Evolutionary conservation across 2,888 invertebrate genomes (phyloP), one percentile per base, ranked within the genome.

Genomic region (Acanthoscelides obtectus): DNA sequence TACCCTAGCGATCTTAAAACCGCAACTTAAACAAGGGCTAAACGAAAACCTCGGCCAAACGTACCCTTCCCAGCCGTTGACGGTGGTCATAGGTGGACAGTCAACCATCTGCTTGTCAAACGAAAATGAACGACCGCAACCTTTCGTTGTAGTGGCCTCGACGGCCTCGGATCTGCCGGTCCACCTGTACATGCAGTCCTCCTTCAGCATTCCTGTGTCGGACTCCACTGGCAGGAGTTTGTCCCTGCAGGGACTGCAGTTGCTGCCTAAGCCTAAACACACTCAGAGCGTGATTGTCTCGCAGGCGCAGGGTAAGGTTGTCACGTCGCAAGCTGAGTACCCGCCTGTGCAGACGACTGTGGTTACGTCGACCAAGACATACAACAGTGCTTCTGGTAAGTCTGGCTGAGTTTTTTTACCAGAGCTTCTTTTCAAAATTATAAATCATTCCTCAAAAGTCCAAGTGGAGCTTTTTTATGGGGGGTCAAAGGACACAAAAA

Each of bases 221-320:
- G 87, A 88, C 83, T 74, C 82, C 8, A 79, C 77, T 72, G 79
- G 81, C 12, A 77, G 82, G 22, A 79, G 79, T 71, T 76, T 83
- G 27, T 76, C 83, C 8, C 69, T 85, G 68, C 84, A 83, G 70
- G 80, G 83, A 22, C 73, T 83, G 27, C 84, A 85, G 71, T 75
- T 84, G 67, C 77, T 84, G 70, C 82, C 83, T 3, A 83, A 85
- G 78, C 79, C 83, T 22, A 79, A 84, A 69, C 81, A 87, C 71
- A 82, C 86, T 22, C 88, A 88, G 73, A 88, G 88, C 67, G 89
- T 89, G 66, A 89, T 89, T 76, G 89, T 89, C 70, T 88, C 87
- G 78, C 89, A 89, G 80, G 76, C 83, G 64, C 77, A 77, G 66
- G 77, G 72, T 67, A 78, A 79, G 70, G 64, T 74, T 25, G 73